These are phyloP conservation scores for Sceloporus undulatus DNA, from an alignment of 2,113 vertebrate genomes.

Conservation along the genomic window DNA sequence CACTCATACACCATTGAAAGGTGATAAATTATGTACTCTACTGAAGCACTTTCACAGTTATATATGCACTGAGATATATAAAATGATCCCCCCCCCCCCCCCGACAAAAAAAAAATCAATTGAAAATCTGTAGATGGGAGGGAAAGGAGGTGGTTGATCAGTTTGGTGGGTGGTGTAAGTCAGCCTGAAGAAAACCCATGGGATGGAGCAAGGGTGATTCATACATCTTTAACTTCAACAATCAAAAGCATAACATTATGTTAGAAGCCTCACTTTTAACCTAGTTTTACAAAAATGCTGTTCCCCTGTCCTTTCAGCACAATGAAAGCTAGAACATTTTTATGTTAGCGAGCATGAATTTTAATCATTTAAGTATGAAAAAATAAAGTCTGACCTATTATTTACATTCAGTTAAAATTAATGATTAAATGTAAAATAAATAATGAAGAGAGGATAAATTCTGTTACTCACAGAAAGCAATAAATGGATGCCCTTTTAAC, in stretches of 20 bases:
- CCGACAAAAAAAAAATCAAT: no score
- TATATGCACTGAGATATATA: no score
- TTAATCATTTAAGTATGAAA: not conserved
- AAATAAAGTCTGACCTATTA: not conserved
- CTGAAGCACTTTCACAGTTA: no score
- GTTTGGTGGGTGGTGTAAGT: no score
- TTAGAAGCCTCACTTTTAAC: not conserved
- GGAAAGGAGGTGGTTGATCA: no score
- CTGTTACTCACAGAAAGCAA: not conserved
- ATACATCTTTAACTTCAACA: not conserved
- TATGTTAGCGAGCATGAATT: not conserved
- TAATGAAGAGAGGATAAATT: accelerated
- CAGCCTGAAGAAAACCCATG: no score
- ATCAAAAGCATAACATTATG: not conserved
- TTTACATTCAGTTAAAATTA: constrained; percentile 20
- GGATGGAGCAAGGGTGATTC: no score
- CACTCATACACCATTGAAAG: no score
- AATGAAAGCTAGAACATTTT: not conserved
- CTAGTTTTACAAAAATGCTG: not conserved
- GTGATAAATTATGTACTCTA: no score
- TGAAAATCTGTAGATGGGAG: no score
- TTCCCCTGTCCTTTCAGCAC: not conserved
- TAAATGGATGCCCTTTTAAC: not conserved
- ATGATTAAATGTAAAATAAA: constrained; percentile 11
- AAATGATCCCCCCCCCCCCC: no score